Evolutionary conservation across 2,888 invertebrate genomes (phyloP), one percentile per base, ranked within the genome.

Genomic region (Erpobdella octoculata): DNA sequence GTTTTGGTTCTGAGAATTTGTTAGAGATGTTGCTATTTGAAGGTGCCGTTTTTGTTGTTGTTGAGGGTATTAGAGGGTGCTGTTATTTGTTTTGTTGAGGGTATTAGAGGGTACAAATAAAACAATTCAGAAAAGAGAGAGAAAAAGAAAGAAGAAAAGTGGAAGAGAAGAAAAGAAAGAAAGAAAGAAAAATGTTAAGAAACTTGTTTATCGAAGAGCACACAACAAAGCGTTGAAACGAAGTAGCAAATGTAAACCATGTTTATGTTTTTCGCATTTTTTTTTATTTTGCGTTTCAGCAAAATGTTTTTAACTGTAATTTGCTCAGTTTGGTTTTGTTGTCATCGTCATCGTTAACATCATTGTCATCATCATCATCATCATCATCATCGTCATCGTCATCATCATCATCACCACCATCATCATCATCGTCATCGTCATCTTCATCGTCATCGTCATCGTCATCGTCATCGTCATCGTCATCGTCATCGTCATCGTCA

Each of bases 401-500:
- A 41, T 41, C 41, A 41, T 41, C 41, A 41, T 41, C 41, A 41
- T 41, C 41, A 41, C 18, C 41, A 12, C 18, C 41, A 18, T 41
- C 41, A 18, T 41, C 41, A 18, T 41, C 41, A 18, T 41, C 41
- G 41, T 41, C 41, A 41, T 41, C 41, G 18, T 41, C 41, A 41
- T 41, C 41, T 12, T 41, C 41, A 41, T 41, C 41, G 41, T 41
- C 41, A 18, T 41, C 41, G 41, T 41, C 41, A 18, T 41, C 41
- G 41, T 41, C 41, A n/a, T n/a, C 53, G 1, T 53, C 53, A 8
- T 53, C 53, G n/a, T 53, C 53, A 53, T 53, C 53, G n/a, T 53
- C 53, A 53, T 53, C 53, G n/a, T 53, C 53, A 53, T 53, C 53
- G 8, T 53, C 53, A 48, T 48, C 3, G 25, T 48, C 48, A 48